phyloP scores from a whole-genome alignment of 92 coral and sea anemone species.

The Actinernus sp. region DNA sequence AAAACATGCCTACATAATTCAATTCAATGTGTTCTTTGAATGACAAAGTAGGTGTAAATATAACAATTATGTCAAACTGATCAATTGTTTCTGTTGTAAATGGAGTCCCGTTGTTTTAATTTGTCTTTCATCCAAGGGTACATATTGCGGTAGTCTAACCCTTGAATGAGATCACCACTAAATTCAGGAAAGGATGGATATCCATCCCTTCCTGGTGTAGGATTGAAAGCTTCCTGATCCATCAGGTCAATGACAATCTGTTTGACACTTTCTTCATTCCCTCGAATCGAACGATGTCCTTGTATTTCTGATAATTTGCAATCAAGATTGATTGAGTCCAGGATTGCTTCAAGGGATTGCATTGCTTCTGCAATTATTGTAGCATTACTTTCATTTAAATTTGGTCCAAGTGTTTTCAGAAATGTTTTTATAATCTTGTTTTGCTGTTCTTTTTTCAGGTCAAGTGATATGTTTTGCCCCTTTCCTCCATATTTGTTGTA shows the following conservation, averaged over 20 bases:
- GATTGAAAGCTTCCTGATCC: conserved; percentile 1
- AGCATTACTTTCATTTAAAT: too few species aligned
- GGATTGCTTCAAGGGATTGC: conserved; percentile 18
- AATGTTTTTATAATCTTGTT: too few species aligned
- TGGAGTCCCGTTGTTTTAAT: conserved; percentile 23
- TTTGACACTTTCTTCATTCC: conserved; percentile 20
- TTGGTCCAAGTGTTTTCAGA: too few species aligned
- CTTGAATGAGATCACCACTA: conserved; percentile 16
- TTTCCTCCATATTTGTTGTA: conserved; percentile 58
- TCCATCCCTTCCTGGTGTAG: conserved; percentile 44
- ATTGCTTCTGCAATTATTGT: conserved; percentile 39
- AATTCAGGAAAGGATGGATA: conserved; percentile 56
- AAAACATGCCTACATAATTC: too few species aligned
- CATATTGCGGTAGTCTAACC: conserved; percentile 57
- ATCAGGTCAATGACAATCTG: conserved; percentile 29
- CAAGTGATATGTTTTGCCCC: conserved; percentile 60
- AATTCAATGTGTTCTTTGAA: background rate
- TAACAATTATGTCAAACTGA: background rate
- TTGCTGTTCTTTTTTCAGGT: too few species aligned
- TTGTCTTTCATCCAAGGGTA: conserved; percentile 60
- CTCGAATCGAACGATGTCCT: conserved; percentile 12
- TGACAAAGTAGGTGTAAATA: background rate
- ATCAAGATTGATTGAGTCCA: conserved; percentile 18
- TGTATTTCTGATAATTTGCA: conserved; percentile 16
- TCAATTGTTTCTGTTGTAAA: conserved; percentile 10